Base-by-base conservation (phyloP, 1,140 invertebrate species). In the Cyclina sinensis region DNA sequence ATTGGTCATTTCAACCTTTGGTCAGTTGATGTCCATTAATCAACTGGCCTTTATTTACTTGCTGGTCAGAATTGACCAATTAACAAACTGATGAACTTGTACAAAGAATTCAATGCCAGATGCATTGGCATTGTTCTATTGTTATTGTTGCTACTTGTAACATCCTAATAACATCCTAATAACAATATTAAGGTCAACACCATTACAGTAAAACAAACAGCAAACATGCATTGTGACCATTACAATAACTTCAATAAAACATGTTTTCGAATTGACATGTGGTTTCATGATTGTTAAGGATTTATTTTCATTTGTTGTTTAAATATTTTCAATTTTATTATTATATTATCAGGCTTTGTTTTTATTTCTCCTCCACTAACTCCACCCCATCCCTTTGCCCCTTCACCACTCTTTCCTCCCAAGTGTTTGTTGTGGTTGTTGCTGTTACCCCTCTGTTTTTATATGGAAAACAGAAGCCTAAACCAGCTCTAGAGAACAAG, bases 21-120 rank as follows among this genome's bases (percentile, higher is more conserved):
- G 80, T 82, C 80, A 82, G 37, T 82, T 39, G 80, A 7, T 68
- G 43, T 48, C 39, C 59, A 82, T 82, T 65, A 82, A 82, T 82
- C 80, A 82, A 78, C n/a, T 32, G 5, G 3, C n/a, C 48, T 78
- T 32, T 78, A 78, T 78, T 78, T 78, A 78, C 74, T 78, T 48
- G 46, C 43, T 78, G 48, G 74, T 54, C 48, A 51, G 21, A 32
- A 32, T 48, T 51, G 74, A 51, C 74, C 74, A 78, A 78, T 78
- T 78, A 51, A 78, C 48, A 78, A 24, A 54, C 54, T 78, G 43
- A 78, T 78, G 43, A 78, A 35, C 48, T 78, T 78, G 43, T 54
- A 18, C 2, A 4, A 12, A 32, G 48, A 46, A 14, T 18, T 14
- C 11, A 18, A 9, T 18, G 30, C 43, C 74, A 78, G 46, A 70